Percentiles rank a stretch among this genome's conserved stretches.
Conservation (phyloP, 1,140 invertebrate genomes). For the Eumeta japonica region DNA sequence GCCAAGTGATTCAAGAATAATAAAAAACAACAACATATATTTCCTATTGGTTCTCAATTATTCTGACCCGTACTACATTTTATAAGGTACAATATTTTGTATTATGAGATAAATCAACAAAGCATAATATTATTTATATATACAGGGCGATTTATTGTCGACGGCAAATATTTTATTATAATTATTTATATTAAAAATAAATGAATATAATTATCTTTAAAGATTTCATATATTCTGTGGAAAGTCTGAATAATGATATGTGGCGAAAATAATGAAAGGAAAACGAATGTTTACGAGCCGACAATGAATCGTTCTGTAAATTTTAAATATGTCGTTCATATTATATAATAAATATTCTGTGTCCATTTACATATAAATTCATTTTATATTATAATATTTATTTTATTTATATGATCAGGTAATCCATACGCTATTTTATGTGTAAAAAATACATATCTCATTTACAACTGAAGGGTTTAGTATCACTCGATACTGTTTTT, state of each 20-base stretch:
- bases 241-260: too few relatives aligned
- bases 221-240: too few relatives aligned
- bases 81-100: slow-evolving; percentile 51
- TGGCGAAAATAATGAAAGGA: too few relatives aligned
- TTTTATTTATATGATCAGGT: slow-evolving; percentile 48
- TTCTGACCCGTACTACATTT: too few relatives aligned
- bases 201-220: slow-evolving; percentile 1
- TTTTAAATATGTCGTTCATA: slow-evolving; percentile 40
- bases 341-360: slow-evolving; percentile 48
- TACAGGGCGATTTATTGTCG: slow-evolving; percentile 17
- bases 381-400: slow-evolving; percentile 37
- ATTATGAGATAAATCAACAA: slow-evolving; percentile 49
- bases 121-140: slow-evolving; percentile 35
- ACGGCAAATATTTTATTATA: background rate
- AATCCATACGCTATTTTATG: too few relatives aligned
- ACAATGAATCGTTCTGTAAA: slow-evolving; percentile 27
- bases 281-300: too few relatives aligned
- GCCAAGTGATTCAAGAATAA: slow-evolving; percentile 56
- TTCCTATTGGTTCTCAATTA: slow-evolving; percentile 52
- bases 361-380: slow-evolving; percentile 38
- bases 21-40: slow-evolving; percentile 56
- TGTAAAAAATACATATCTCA: slow-evolving; percentile 49
- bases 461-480: slow-evolving; percentile 50
- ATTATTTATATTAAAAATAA: slow-evolving; percentile 1
- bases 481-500: too few relatives aligned